These are phyloP conservation scores for Propithecus coquereli DNA, from an alignment of 2,113 vertebrate genomes.

Conservation along the genomic window DNA sequence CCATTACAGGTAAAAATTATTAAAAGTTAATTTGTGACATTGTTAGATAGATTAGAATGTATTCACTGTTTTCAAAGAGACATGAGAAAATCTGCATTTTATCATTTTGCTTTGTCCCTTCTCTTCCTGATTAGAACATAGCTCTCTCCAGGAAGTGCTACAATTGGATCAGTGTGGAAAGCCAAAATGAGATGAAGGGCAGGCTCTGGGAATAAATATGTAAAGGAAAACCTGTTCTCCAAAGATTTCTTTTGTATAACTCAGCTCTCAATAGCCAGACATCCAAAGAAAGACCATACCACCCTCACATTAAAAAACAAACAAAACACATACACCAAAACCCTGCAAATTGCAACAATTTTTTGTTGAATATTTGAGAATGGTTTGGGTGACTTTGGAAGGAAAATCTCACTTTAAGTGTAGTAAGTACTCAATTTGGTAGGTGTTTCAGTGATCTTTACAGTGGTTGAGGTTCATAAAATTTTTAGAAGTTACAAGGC, in stretches of 20 bases:
- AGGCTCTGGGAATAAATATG: constrained; percentile 59
- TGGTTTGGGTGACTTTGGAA: neutral
- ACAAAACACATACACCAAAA: neutral
- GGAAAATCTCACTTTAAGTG: constrained; percentile 30
- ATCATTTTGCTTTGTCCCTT: constrained; percentile 51
- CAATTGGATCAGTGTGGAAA: constrained; percentile 70
- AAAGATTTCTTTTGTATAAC: constrained; percentile 54
- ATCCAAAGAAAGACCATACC: constrained; percentile 39
- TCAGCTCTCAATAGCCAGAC: constrained; percentile 59
- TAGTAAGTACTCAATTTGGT: constrained; percentile 36
- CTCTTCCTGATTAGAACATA: constrained; percentile 56
- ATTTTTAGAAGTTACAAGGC: constrained; percentile 3
- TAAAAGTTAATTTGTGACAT: neutral
- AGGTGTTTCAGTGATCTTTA: constrained; percentile 34
- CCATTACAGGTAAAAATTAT: constrained; percentile 3
- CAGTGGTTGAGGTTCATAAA: constrained; percentile 16
- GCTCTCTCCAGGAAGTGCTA: constrained; percentile 55
- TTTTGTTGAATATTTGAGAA: constrained; percentile 50
- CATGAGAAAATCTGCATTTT: neutral
- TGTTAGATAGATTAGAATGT: neutral
- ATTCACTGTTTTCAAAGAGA: constrained; percentile 34
- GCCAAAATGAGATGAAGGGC: constrained; percentile 57
- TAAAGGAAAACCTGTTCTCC: constrained; percentile 51
- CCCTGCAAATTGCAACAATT: constrained; percentile 29
- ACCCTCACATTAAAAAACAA: constrained; percentile 40